Evolutionary conservation across 2,797 vertebrate species (phyloP), one percentile per base, ranked within the genome.

Genomic region (Gadopsis marmoratus): DNA sequence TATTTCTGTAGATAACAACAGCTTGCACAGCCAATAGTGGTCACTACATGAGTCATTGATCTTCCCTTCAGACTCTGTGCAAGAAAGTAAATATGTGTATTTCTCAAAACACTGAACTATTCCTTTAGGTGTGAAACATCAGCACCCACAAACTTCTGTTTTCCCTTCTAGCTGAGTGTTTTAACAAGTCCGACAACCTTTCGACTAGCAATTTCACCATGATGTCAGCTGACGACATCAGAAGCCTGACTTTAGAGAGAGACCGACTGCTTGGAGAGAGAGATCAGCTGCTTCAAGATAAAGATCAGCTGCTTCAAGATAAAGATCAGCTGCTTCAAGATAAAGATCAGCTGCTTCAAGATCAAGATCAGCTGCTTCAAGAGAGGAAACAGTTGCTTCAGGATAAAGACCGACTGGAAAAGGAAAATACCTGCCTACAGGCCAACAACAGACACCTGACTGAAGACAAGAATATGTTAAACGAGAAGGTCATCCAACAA

Each of bases 231-330:
- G 35, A 10, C 33, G 54, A 70, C 12, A 48, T 63, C 16, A 19
- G 7, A 62, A 29, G 2, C 14, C 31, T 83, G 33, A 41, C 35
- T 60, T 43, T 26, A 70, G 48, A 82, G 29, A 68, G 50, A 33
- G 37, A 70, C 4, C 41, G 2, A 4, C 51, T 68, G 50, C 3
- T 37, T 26, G 33, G 43, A 41, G 43, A 48, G 3, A 70, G 31
- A 16, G 0, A 29, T 0, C 5, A 14, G 12, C 39, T 65, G 17
- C 1, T 17, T 16, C 9, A 3, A 51, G 21, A 59, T 3, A 62
- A 5, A 13, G 0, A 67, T 2, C 48, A 2, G 4, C 51, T 68
- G 50, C 2, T 45, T 26, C 33, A 41, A 72, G 41, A 82, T 19
- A 71, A 37, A 31, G 16, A 65, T 0, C 7, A 21, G 9, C 23